Percentiles rank a stretch among this genome's conserved stretches.
These are phyloP conservation scores for Notiomystis cincta DNA, from an alignment of 2,113 vertebrate genomes.

Conservation along the genomic window DNA sequence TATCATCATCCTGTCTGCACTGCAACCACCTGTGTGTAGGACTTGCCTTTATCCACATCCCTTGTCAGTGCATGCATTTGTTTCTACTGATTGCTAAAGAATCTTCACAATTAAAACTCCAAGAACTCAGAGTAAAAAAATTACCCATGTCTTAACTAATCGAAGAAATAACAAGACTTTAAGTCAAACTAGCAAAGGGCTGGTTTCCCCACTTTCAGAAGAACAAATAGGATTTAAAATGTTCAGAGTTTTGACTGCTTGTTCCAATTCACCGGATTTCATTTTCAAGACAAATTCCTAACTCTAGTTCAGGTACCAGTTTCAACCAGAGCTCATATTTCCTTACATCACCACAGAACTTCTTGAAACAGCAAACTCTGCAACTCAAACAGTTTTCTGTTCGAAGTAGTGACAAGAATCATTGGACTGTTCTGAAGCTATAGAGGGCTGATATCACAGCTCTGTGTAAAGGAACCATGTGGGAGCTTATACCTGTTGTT, in stretches of 20 bases:
- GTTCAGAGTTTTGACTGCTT: background rate
- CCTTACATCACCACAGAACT: background rate
- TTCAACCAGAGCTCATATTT: background rate
- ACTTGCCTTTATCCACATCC: background rate
- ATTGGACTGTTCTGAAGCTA: background rate
- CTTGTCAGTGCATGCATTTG: background rate
- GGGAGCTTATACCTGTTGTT: background rate
- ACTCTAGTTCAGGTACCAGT: background rate
- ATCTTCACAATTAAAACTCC: background rate
- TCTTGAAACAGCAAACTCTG: background rate
- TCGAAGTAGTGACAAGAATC: background rate
- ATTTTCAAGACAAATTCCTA: background rate
- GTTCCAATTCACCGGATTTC: background rate
- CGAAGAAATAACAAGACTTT: background rate
- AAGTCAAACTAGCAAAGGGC: background rate
- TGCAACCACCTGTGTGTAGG: background rate
- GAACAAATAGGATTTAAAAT: background rate
- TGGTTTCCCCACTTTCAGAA: background rate
- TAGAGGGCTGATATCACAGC: background rate
- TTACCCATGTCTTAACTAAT: background rate
- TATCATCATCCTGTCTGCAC: background rate
- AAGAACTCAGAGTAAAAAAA: background rate
- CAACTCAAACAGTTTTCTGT: background rate
- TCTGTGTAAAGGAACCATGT: background rate
- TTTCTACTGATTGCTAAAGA: background rate